Conservation (phyloP, 2,113 vertebrate genomes). For the Aix galericulata region DNA sequence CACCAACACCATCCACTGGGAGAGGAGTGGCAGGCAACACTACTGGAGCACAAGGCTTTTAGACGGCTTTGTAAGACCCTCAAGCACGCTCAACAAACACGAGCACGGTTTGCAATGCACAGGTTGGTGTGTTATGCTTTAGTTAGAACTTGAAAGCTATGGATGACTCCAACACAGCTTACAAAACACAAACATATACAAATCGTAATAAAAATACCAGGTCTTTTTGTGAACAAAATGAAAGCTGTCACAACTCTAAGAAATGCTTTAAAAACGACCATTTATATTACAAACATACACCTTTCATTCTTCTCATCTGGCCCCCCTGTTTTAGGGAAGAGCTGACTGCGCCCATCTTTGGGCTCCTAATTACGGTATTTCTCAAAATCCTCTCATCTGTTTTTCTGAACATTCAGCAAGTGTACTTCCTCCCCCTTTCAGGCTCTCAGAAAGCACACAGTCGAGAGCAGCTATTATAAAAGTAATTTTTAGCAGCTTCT, state of each 20-base stretch:
- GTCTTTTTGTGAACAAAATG: neutral
- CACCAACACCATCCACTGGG: too few relatives aligned
- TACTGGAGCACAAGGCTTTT: neutral
- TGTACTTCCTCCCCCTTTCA: neutral
- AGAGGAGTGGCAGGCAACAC: neutral
- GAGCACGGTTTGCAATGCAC: neutral
- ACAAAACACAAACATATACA: neutral
- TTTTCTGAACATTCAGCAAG: neutral
- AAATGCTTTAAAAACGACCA: neutral
- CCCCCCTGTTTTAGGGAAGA: neutral
- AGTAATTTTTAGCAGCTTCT: neutral
- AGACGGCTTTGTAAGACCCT: neutral
- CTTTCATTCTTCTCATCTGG: neutral
- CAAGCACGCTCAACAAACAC: neutral
- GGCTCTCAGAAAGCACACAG: neutral
- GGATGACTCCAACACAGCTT: neutral
- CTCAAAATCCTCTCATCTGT: neutral
- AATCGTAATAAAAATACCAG: neutral
- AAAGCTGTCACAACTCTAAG: neutral
- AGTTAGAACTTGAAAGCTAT: neutral
- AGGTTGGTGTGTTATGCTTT: neutral
- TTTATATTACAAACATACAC: neutral
- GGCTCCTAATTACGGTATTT: neutral
- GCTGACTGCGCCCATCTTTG: neutral
- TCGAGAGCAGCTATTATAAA: neutral